Evolutionary conservation across 2,888 invertebrate genomes (phyloP).

Genomic region (Cosmorhoe ocellata): DNA sequence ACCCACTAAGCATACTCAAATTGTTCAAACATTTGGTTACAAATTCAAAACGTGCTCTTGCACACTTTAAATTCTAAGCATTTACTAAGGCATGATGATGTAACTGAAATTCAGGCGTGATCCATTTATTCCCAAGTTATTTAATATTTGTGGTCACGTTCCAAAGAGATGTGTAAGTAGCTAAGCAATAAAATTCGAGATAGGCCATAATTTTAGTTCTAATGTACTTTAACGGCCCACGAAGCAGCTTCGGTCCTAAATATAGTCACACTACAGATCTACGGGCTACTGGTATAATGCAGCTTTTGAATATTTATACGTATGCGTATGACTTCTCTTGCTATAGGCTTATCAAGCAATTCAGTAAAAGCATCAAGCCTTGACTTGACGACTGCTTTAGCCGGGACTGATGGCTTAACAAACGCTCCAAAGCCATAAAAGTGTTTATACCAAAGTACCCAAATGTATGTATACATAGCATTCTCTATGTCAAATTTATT

Average conservation of each 20-base stretch:
- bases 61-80: not conserved
- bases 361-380: too few species aligned
- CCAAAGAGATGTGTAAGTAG: conserved; percentile 18
- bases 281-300: conserved; percentile 1
- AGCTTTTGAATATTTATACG: conserved; percentile 3
- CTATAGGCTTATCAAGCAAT: too few species aligned
- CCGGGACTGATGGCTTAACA: too few species aligned
- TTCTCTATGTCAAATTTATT: too few species aligned
- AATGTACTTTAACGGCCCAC: conserved; percentile 31
- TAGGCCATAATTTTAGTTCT: conserved; percentile 28
- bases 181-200: conserved; percentile 28
- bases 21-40: not conserved
- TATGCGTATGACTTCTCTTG: too few species aligned
- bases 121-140: conserved; percentile 4
- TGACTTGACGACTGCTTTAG: too few species aligned
- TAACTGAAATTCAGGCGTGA: not conserved
- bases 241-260: conserved; percentile 25
- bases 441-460: too few species aligned
- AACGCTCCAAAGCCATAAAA: too few species aligned
- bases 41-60: conserved; percentile 1
- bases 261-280: conserved; percentile 25
- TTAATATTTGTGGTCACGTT: conserved; percentile 27
- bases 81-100: not conserved
- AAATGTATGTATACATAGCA: too few species aligned
- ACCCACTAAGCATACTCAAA: not conserved